Base-by-base conservation (phyloP, 2,888 invertebrate species). In the Ligdia adustata region DNA sequence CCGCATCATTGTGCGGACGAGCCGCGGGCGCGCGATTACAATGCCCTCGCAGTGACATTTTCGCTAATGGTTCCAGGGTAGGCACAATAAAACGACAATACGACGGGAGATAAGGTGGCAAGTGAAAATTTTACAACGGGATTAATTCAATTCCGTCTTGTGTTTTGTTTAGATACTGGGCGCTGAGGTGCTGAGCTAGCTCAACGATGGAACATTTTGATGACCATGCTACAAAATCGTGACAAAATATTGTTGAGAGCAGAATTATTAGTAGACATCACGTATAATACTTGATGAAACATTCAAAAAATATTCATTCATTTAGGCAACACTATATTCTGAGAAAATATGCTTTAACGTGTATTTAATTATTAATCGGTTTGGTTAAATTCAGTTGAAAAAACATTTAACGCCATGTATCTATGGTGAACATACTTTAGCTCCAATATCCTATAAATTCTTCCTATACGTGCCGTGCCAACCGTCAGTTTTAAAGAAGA, bases 31-130 rank as follows among this genome's bases (percentile, higher is more conserved):
- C 70, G 75, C 79, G 83, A 79, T 79, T 76, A 89, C 89, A 90
- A 90, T 88, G 82, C 84, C 83, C 72, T 64, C 81, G 82, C 79
- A 80, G 83, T 89, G 89, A 90, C 88, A 90, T 90, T 90, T 85
- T 89, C 87, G 83, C 89, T 89, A 90, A 90, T 89, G 89, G 89
- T 89, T 85, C 73, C 82, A 83, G 84, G 87, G 86, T 79, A 83
- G 85, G 84, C 83, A 89, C 87, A 89, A 88, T 89, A 88, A 89
- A 88, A 85, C 80, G 88, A 89, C 88, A 88, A 86, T 87, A 86
- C 86, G 77, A 82, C 84, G 76, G 74, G 80, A 87, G 87, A 89
- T 90, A 90, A 86, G 88, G 89, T 83, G 79, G 82, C 81, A 85
- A 89, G 81, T 86, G 89, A 89, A 89, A 86, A 89, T 89, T 88